phyloP scores from a whole-genome alignment of 2,113 vertebrate species.

The Bettongia penicillata region DNA sequence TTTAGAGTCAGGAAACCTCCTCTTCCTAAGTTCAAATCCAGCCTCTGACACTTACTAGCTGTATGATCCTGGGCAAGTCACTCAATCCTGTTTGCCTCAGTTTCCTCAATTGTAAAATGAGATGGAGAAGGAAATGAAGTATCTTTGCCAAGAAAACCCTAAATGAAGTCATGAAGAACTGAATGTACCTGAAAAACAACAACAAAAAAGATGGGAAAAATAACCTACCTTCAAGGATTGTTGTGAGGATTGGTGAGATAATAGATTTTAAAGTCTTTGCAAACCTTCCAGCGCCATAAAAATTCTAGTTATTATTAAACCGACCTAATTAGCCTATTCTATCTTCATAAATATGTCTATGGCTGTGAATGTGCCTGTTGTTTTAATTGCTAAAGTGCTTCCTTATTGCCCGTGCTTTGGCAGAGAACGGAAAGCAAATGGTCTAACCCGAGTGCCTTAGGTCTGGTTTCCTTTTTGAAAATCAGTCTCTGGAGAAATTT shows the following conservation, averaged over 20 bases:
- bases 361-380: conserved; percentile 39
- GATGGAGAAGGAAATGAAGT: background rate
- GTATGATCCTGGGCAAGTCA: background rate
- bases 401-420: conserved; percentile 51
- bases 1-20: too few species aligned
- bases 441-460: conserved; percentile 57
- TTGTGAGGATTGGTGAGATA: background rate
- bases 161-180: background rate
- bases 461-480: conserved; percentile 70
- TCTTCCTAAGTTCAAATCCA: background rate
- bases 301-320: background rate
- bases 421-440: conserved; percentile 60
- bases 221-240: background rate
- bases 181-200: background rate
- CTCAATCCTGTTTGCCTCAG: background rate
- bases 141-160: background rate
- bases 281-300: background rate
- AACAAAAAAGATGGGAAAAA: background rate
- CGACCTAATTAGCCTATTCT: background rate
- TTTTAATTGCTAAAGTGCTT: background rate
- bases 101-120: background rate
- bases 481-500: conserved; percentile 70
- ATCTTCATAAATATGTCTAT: conserved; percentile 33
- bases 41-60: background rate
- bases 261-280: background rate